Evolutionary conservation across 2,113 vertebrate genomes (phyloP).

Genomic region (Corythoichthys haematopterus): DNA sequence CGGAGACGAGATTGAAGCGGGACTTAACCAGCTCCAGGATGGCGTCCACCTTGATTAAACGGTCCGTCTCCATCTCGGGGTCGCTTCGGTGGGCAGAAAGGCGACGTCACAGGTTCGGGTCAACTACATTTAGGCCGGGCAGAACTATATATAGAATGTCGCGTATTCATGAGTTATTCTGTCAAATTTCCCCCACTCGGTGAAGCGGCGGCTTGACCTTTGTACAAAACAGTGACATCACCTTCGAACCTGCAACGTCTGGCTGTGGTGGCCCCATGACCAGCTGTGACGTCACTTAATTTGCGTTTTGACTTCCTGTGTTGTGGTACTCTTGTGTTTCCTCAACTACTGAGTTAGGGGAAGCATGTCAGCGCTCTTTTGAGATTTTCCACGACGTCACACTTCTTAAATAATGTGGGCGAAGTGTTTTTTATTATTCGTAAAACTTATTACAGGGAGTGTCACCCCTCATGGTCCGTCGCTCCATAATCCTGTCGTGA

Average conservation of each 20-base stretch:
- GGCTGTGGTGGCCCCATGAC: conserved; percentile 1
- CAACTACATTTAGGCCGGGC: not conserved
- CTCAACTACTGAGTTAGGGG: not conserved
- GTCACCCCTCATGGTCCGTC: no score
- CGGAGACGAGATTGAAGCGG: conserved; percentile 3
- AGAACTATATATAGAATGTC: not conserved
- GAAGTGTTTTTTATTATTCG: no score
- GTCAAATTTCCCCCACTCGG: not conserved
- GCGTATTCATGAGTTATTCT: not conserved
- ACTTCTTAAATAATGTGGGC: not conserved
- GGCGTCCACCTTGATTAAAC: conserved; percentile 3
- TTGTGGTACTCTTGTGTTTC: conserved; percentile 1
- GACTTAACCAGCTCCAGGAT: conserved; percentile 1
- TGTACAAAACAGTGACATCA: conserved; percentile 12
- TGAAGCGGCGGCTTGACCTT: not conserved
- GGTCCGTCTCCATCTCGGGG: conserved; percentile 5
- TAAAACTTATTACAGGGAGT: no score
- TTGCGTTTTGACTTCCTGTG: not conserved
- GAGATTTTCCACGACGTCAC: not conserved
- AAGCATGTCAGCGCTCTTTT: not conserved
- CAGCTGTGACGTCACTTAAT: not conserved
- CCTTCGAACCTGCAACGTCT: not conserved
- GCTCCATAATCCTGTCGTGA: no score
- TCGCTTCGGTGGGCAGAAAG: not conserved
- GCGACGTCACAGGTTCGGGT: not conserved